Conservation (phyloP, 2,888 invertebrate species). For the Plusia festucae region DNA sequence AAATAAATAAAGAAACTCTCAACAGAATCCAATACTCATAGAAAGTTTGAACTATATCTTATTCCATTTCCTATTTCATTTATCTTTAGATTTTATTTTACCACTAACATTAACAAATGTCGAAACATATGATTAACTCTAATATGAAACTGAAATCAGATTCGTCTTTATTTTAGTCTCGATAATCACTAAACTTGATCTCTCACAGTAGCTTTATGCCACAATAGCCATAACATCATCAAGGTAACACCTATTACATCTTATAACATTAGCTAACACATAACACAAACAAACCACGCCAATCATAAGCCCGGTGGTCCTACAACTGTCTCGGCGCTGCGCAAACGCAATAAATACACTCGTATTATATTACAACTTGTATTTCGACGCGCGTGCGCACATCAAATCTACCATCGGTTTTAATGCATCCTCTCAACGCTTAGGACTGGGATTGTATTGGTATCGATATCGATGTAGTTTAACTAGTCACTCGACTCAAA, state of each 20-base stretch:
- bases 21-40: no score
- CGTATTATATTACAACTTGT: slow-evolving; percentile 82
- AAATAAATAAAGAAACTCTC: no score
- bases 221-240: background rate
- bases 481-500: background rate
- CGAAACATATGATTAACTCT: no score
- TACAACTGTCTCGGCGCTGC: slow-evolving; percentile 46
- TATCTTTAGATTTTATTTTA: no score
- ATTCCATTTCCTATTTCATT: no score
- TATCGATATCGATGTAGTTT: slow-evolving; percentile 53
- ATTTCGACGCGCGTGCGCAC: slow-evolving; percentile 85
- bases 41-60: no score
- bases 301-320: slow-evolving; percentile 56
- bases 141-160: no score
- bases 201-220: background rate
- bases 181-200: no score
- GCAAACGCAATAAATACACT: slow-evolving; percentile 68
- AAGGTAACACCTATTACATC: background rate
- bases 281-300: slow-evolving; percentile 33
- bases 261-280: slow-evolving; percentile 13
- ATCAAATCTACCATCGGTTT: slow-evolving; percentile 78
- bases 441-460: slow-evolving; percentile 55
- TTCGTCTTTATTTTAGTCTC: background rate
- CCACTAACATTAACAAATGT: no score
- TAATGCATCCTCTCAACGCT: slow-evolving; percentile 67